Base-by-base conservation (phyloP, 2,797 vertebrate species). In the Alfaro cultratus region DNA sequence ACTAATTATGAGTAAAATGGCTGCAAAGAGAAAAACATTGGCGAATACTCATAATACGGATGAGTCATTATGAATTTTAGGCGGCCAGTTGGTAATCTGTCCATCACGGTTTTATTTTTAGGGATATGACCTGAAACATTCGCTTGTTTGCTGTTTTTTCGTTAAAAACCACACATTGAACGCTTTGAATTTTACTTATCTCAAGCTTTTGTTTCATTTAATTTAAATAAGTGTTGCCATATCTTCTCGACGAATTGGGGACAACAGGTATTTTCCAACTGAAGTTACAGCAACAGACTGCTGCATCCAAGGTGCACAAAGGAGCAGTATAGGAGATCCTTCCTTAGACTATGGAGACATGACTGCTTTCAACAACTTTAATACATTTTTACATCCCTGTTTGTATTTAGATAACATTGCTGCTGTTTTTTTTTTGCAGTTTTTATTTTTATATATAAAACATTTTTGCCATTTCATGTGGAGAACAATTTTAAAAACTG, bases 21-120 rank as follows among this genome's bases (percentile, higher is more conserved):
- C 49, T 45, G 29, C 18, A 39, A 9, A 46, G 11, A 73, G 46
- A 72, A 68, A 23, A 70, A 75, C 72, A 31, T 41, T 39, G 26
- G 34, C 16, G 21, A 39, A 67, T 43, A 57, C 23, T 6, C 45
- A 31, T 36, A 64, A 39, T 46, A 78, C 5, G 1, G 60, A 46
- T 31, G 12, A 70, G 12, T 51, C 47, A 10, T 67, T 34, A 12
- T 31, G 15, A 34, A n/a, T 79, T 62, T 41, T 26, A 34, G 46
- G 18, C 31, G 64, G 74, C 75, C 39, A 64, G 21, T 74, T 26
- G 70, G 51, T 41, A 75, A 3, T 18, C 31, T 77, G 64, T 41
- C 64, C 62, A 78, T 55, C 31, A 47, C 1, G 1, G 16, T 71
- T 12, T 34, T 9, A 45, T 10, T 51, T 67, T 34, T 57, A n/a